Base-by-base conservation (phyloP, 1,140 invertebrate species). In the Adelges cooleyi region DNA sequence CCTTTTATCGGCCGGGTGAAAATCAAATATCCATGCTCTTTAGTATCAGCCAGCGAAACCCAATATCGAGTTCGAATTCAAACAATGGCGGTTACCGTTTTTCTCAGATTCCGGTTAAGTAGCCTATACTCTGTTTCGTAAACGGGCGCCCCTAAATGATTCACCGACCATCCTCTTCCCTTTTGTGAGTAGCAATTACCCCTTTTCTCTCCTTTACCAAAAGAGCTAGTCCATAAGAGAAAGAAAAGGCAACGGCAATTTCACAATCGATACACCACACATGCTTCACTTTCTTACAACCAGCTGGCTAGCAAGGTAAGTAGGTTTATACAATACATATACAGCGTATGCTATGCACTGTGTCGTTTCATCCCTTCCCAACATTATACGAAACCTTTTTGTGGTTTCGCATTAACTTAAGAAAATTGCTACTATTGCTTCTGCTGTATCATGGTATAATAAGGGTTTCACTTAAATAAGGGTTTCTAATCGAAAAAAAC, bases 41-140 rank as follows among this genome's bases (percentile, higher is more conserved):
- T n/a, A n/a, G 29, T 33, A 6, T 33, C 29, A 33, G 29, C 5
- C 29, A 33, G 40, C 17, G 42, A 46, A 48, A 62, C 23, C 42
- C 56, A 62, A 62, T 62, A 62, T 46, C 11, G 56, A 20, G 46
- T 48, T n/a, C 18, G 42, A 13, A 22, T 59, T 59, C 46, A 11
- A 56, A 59, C 40, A 33, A 62, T 48, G 42, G 29, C 17, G 38
- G 42, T 29, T 33, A 46, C 56, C 22, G 56, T 62, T 62, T 48
- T 62, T 62, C 42, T 48, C 3, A 8, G 11, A n/a, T 48, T 18
- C 17, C 23, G 3, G 20, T 22, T 56, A 54, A 54, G 33, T 15
- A 42, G 13, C 29, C 29, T 33, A 8, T 15, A 44, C n/a, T 8
- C 6, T 44, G n/a, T 11, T 15, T 4, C n/a, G 3, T 44, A 44